A percentile compares a stretch with the other conserved stretches of the same genome.
These are phyloP conservation scores for Drosophila ananassae DNA, from an alignment of 1,140 invertebrate genomes.

Conservation along the genomic window DNA sequence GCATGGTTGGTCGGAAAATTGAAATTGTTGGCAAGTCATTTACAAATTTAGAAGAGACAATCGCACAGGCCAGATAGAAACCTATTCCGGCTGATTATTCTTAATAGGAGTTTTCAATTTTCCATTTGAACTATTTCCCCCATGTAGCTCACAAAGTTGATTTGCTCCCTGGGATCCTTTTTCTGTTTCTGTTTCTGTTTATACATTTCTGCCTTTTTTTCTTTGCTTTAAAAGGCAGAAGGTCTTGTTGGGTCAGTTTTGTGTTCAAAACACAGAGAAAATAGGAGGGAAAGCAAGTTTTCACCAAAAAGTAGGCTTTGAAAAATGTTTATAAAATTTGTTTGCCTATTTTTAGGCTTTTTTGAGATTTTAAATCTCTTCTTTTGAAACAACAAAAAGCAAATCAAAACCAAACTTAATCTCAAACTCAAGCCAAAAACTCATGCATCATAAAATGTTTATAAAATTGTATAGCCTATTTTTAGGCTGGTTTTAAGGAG, in stretches of 20 bases:
- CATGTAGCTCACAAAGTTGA: too few relatives aligned
- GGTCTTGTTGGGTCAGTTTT: slow-evolving; percentile 24
- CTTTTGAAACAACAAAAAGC: too few relatives aligned
- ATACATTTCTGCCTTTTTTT: background rate
- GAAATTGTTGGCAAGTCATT: background rate
- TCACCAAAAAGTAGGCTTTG: too few relatives aligned
- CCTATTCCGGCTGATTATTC: too few relatives aligned
- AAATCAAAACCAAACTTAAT: too few relatives aligned
- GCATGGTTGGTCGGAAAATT: background rate
- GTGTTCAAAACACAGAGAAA: background rate
- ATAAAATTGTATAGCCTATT: too few relatives aligned
- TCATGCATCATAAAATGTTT: too few relatives aligned
- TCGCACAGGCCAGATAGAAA: too few relatives aligned
- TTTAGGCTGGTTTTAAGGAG: too few relatives aligned
- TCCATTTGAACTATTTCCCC: background rate
- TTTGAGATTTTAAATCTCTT: too few relatives aligned
- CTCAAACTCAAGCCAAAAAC: too few relatives aligned
- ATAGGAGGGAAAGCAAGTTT: background rate
- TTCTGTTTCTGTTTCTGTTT: background rate
- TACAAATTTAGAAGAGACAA: background rate
- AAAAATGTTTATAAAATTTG: background rate
- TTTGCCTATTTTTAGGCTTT: too few relatives aligned
- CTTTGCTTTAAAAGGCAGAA: background rate
- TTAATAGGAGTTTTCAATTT: background rate
- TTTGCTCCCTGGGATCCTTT: background rate